These are phyloP conservation scores for Cheilosia soror DNA, from an alignment of 2,888 invertebrate genomes.

Conservation along the genomic window DNA sequence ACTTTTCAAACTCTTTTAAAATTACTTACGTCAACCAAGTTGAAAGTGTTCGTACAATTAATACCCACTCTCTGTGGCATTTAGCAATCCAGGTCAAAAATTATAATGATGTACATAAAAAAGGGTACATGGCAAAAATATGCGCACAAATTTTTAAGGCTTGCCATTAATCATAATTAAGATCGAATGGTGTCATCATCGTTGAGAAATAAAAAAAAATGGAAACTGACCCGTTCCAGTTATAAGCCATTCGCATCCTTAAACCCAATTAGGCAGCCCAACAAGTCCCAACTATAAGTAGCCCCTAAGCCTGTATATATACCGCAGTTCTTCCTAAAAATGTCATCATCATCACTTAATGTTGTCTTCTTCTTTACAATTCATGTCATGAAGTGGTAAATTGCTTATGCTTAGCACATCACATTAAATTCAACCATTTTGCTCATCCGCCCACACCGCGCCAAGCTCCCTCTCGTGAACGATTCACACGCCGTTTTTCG, in stretches of 20 bases:
- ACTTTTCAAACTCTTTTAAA: too few species aligned
- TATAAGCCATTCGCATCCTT: slow-evolving; percentile 5
- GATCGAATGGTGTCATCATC: too few species aligned
- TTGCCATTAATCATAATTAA: too few species aligned
- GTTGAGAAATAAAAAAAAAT: too few species aligned
- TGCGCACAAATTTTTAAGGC: too few species aligned
- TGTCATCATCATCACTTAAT: slow-evolving; percentile 49
- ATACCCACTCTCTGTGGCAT: too few species aligned
- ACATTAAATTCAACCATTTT: slow-evolving; percentile 57
- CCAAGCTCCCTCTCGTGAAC: not conserved
- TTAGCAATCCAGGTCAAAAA: too few species aligned
- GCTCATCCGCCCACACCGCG: not conserved
- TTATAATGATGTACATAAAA: too few species aligned
- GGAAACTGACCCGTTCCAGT: not conserved
- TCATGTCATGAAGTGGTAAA: slow-evolving; percentile 72
- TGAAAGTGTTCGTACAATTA: too few species aligned
- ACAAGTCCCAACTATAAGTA: not conserved
- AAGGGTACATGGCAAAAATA: too few species aligned
- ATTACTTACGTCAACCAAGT: too few species aligned
- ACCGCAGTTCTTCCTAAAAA: not conserved
- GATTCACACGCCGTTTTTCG: slow-evolving; percentile 48
- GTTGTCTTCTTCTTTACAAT: slow-evolving; percentile 48
- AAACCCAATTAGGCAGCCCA: slow-evolving; percentile 36
- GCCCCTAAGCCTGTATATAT: not conserved
- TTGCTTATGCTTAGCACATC: slow-evolving; percentile 62